phyloP scores from a whole-genome alignment of 35 echinoderm and acorn worm genomes.

The Lytechinus pictus region DNA sequence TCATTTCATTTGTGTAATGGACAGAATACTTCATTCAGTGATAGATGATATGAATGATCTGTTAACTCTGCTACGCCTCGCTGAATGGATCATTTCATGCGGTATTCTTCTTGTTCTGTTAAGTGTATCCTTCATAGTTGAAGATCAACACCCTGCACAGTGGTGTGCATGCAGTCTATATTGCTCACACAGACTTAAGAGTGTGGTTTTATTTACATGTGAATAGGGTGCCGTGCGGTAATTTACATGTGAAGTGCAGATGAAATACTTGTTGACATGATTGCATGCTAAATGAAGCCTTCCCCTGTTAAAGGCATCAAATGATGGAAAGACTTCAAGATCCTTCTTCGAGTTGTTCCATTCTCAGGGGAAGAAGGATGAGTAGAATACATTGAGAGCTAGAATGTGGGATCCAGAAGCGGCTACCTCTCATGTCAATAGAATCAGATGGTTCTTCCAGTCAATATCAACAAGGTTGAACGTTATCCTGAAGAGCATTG shows the following conservation, averaged over 20 bases:
- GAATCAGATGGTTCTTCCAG: neutral
- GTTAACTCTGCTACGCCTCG: no score
- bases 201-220: no score
- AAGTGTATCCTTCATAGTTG: neutral
- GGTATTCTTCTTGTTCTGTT: no score
- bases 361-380: slow-evolving; percentile 4
- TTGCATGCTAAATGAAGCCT: neutral
- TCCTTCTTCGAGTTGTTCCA: neutral
- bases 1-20: no score
- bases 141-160: neutral
- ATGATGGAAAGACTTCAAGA: neutral
- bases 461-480: neutral
- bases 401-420: neutral
- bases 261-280: neutral
- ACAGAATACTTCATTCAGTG: no score
- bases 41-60: no score
- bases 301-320: neutral
- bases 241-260: neutral
- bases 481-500: neutral
- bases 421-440: neutral
- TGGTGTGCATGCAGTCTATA: neutral
- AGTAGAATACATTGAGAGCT: neutral
- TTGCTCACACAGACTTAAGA: neutral
- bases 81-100: no score
- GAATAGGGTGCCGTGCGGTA: neutral